Evolutionary conservation across 2,888 invertebrate genomes (phyloP).

Genomic region (Dilophus febrilis): DNA sequence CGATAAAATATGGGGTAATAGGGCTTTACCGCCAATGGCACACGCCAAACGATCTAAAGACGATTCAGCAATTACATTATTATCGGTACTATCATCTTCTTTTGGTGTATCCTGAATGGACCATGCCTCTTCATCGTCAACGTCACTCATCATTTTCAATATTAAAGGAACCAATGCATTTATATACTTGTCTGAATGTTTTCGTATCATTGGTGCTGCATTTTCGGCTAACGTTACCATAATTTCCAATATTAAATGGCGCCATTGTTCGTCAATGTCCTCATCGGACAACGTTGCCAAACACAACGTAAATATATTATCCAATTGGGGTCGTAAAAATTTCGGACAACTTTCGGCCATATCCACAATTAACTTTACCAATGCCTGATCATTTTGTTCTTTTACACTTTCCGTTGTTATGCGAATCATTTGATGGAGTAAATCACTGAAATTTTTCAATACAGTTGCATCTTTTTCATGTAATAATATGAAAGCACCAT

Average conservation of each 20-base stretch:
- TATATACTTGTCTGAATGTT: constrained; percentile 73
- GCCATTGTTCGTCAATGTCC: constrained; percentile 64
- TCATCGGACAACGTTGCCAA: constrained; percentile 60
- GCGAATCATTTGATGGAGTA: constrained; percentile 62
- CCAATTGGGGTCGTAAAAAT: constrained; percentile 73
- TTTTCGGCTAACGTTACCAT: constrained; percentile 71
- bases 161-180: constrained; percentile 65
- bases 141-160: constrained; percentile 85
- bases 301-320: constrained; percentile 71
- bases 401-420: constrained; percentile 62
- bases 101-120: constrained; percentile 67
- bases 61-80: constrained; percentile 90
- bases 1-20: constrained; percentile 74
- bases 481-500: constrained; percentile 74
- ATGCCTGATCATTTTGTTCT: constrained; percentile 71
- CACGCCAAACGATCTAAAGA: constrained; percentile 95
- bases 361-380: constrained; percentile 86
- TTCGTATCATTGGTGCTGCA: constrained; percentile 91
- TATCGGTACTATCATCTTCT: constrained; percentile 89
- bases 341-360: constrained; percentile 87
- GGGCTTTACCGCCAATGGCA: constrained; percentile 80
- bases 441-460: constrained; percentile 72
- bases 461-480: constrained; percentile 89
- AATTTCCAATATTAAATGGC: constrained; percentile 81
- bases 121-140: constrained; percentile 87